Evolutionary conservation across 2,113 vertebrate genomes (phyloP).

Genomic region (Ivindomyrus marchei): DNA sequence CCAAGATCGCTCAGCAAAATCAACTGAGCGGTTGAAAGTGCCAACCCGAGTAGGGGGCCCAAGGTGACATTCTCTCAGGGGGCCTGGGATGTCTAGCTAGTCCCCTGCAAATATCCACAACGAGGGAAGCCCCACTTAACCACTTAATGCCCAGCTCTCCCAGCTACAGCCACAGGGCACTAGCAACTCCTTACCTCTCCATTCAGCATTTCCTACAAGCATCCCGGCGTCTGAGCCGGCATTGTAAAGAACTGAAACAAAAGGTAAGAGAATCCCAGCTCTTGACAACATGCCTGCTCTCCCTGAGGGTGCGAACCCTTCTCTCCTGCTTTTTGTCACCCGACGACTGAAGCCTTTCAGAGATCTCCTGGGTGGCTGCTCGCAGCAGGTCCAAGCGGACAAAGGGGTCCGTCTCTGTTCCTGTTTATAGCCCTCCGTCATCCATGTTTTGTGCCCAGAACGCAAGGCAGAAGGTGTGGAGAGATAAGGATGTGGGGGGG

Average conservation of each 20-base stretch:
- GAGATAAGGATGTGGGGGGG: conserved; percentile 43
- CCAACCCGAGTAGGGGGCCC: not conserved
- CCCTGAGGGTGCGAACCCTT: not conserved
- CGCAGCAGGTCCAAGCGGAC: conserved; percentile 35
- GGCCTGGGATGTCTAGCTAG: not conserved
- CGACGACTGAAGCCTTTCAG: conserved; percentile 25
- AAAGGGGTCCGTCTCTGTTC: conserved; percentile 34
- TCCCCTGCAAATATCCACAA: not conserved
- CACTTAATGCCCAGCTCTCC: not conserved
- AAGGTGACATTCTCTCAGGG: not conserved
- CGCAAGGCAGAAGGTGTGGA: conserved; percentile 34
- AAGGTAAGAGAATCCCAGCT: conserved; percentile 41
- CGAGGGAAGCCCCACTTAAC: not conserved
- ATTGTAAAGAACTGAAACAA: conserved; percentile 16
- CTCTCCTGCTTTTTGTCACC: conserved; percentile 50
- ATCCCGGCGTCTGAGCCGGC: not conserved
- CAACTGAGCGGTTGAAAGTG: not conserved
- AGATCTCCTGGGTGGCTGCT: conserved; percentile 21
- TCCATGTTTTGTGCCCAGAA: conserved; percentile 41
- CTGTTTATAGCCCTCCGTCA: conserved; percentile 45
- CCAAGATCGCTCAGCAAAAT: not conserved
- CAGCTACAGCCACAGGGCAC: not conserved
- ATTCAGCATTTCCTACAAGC: not conserved
- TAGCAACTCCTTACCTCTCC: not conserved
- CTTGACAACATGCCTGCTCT: conserved; percentile 13